Evolutionary conservation across 2,113 vertebrate species (phyloP).

Genomic region (Stigmatopora nigra): DNA sequence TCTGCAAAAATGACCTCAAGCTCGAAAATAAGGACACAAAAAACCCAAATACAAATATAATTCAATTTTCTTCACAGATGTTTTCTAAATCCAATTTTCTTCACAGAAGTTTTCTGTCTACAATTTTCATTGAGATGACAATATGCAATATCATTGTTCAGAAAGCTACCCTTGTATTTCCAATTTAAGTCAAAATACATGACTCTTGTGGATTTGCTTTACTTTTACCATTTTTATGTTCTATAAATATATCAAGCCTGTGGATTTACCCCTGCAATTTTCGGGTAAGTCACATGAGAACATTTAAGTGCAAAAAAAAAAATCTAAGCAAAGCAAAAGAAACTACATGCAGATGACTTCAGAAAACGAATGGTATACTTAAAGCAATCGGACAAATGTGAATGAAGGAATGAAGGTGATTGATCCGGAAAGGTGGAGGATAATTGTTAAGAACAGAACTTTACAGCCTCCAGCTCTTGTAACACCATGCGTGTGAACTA

Average conservation of each 20-base stretch:
- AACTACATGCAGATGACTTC: not conserved
- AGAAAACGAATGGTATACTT: not conserved
- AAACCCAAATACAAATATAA: not conserved
- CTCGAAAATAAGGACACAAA: not conserved
- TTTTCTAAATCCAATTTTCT: not conserved
- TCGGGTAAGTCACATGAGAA: not conserved
- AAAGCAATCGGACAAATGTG: conserved; percentile 3
- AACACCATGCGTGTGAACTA: conserved; percentile 57
- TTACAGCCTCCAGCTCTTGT: conserved; percentile 44
- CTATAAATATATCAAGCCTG: not conserved
- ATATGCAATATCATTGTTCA: not conserved
- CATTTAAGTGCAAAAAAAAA: not conserved
- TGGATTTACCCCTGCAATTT: conserved; percentile 4
- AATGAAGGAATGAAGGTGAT: not conserved
- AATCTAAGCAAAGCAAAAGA: not conserved
- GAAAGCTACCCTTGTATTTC: not conserved
- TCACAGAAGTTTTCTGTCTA: not conserved
- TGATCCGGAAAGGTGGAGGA: conserved; percentile 5
- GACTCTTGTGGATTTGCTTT: not conserved
- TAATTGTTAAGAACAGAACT: conserved; percentile 33
- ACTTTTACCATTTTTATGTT: not conserved
- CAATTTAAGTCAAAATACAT: not conserved
- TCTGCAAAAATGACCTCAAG: not conserved
- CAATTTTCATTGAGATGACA: not conserved
- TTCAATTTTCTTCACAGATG: conserved; percentile 1